These are phyloP conservation scores for Callyntrura guangdongensis DNA, from an alignment of 2,888 invertebrate species.

Conservation along the genomic window DNA sequence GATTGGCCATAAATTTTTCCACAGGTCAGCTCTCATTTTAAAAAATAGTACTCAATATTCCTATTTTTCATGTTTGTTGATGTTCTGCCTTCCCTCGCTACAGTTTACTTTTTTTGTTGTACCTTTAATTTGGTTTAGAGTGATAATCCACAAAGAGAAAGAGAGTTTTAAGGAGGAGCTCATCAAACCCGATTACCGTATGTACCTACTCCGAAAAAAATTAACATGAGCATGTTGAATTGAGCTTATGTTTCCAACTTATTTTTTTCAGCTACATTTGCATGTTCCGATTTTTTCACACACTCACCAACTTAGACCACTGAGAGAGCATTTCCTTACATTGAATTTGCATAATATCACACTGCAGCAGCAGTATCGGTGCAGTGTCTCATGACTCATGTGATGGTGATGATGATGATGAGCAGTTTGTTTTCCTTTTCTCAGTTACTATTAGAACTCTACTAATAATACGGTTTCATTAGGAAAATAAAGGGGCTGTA, in stretches of 20 bases:
- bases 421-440: slow-evolving; percentile 19
- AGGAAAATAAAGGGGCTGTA: neutral
- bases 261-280: neutral
- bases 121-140: neutral
- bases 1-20: slow-evolving; percentile 69
- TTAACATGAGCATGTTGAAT: slow-evolving; percentile 1
- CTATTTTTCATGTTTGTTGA: neutral
- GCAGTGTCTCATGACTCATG: neutral
- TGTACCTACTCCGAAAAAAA: neutral
- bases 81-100: neutral
- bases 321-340: slow-evolving; percentile 26
- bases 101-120: neutral
- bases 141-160: too few species aligned
- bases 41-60: slow-evolving; percentile 4
- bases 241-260: neutral
- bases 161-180: neutral
- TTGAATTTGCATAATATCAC: slow-evolving; percentile 32
- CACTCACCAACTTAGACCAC: neutral
- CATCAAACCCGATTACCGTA: neutral
- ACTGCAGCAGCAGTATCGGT: neutral
- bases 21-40: slow-evolving; percentile 56
- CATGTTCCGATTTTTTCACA: slow-evolving; percentile 40
- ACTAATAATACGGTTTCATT: slow-evolving; percentile 29
- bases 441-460: neutral
- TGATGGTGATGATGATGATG: neutral